Conservation (phyloP, 2,888 invertebrate species). For the Conchocele bisecta region DNA sequence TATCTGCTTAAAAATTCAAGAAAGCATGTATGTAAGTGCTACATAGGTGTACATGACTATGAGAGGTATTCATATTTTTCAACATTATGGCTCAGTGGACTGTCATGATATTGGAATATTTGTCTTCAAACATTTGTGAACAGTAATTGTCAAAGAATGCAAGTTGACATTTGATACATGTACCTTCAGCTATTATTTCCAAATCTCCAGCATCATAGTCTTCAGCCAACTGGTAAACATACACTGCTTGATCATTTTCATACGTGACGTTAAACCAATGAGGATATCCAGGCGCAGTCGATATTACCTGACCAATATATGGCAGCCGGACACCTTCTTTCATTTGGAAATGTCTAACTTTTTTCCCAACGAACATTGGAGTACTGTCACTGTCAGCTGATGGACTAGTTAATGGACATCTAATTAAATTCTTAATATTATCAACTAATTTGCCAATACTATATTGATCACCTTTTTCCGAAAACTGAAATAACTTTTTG, state of each 20-base stretch:
- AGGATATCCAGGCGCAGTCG: constrained; percentile 35
- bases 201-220: constrained; percentile 36
- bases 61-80: too few species aligned
- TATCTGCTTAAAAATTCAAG: too few species aligned
- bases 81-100: too few species aligned
- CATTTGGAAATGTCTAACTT: constrained; percentile 12
- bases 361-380: constrained; percentile 26
- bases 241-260: constrained; percentile 24
- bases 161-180: too few species aligned
- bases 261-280: constrained; percentile 33
- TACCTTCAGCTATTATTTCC: constrained; percentile 29
- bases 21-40: too few species aligned
- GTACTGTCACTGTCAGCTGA: too few species aligned
- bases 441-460: constrained; percentile 10
- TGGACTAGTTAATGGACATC: neutral
- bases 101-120: too few species aligned
- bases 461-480: constrained; percentile 26
- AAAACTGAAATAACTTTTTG: constrained; percentile 26
- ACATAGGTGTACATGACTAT: too few species aligned
- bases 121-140: too few species aligned
- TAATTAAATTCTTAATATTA: constrained; percentile 28
- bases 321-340: neutral
- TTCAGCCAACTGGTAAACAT: constrained; percentile 33
- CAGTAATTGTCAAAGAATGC: too few species aligned
- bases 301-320: constrained; percentile 23